Percentiles rank a stretch among this genome's conserved stretches.
phyloP scores from a whole-genome alignment of 2,888 invertebrate species.

The Exephanes ischioxanthus region DNA sequence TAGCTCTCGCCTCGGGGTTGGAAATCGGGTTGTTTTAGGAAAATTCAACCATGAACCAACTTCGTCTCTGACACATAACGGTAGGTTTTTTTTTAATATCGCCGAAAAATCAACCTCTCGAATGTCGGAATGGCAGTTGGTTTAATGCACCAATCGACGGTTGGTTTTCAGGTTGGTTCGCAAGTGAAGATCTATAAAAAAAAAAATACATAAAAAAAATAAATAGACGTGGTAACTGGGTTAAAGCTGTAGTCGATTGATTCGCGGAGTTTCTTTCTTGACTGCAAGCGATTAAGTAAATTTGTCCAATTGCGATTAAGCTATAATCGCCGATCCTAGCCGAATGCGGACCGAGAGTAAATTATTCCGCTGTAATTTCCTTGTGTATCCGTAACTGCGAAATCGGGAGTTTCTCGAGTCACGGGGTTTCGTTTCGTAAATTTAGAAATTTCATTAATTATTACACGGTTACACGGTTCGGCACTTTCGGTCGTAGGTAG shows the following conservation, averaged over 20 bases:
- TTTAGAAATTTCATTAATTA: conserved; percentile 82
- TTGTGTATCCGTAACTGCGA: background rate
- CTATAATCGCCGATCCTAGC: background rate
- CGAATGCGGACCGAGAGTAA: background rate
- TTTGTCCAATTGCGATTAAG: conserved; percentile 4
- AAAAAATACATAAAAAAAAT: conserved; percentile 2
- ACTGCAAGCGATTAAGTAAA: background rate
- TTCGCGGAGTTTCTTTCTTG: conserved; percentile 11
- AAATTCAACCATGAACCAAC: too few species aligned
- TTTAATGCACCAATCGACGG: too few species aligned
- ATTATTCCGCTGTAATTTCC: background rate
- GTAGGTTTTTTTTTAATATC: too few species aligned
- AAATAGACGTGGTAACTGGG: background rate
- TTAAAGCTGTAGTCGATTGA: conserved; percentile 7
- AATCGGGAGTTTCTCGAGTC: background rate
- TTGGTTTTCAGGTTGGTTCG: too few species aligned
- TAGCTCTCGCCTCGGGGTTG: too few species aligned
- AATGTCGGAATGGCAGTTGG: too few species aligned
- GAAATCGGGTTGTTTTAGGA: too few species aligned
- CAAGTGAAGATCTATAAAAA: background rate
- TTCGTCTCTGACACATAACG: too few species aligned
- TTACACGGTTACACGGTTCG: conserved; percentile 80
- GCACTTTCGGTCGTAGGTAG: conserved; percentile 70
- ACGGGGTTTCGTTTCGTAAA: conserved; percentile 48
- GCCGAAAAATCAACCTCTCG: too few species aligned